Base-by-base conservation (phyloP, 2,888 invertebrate species). In the Stenodera caucasica region DNA sequence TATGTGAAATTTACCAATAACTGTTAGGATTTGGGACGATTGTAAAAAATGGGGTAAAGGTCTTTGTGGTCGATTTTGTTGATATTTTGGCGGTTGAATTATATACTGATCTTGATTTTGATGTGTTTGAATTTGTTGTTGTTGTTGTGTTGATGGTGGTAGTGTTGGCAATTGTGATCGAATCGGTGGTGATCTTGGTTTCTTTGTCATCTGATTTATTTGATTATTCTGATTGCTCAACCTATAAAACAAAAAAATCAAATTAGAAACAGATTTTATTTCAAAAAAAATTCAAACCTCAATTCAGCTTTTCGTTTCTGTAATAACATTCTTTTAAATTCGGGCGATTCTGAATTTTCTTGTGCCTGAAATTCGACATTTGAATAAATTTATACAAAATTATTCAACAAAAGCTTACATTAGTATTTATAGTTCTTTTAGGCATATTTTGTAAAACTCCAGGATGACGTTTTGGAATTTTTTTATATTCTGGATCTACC, bases 1-100 rank as follows among this genome's bases (percentile, higher is more conserved):
- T n/a, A n/a, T n/a, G n/a, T 33, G 9, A n/a, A n/a, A 40, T 63
- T 65, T 70, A 78, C 78, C 78, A 45, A 79, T 79, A 61, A 79
- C 78, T 64, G 77, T 71, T 59, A 78, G 75, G 52, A 79, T 78
- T 63, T 78, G 78, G 67, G 72, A 75, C 7, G 77, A 75, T 53
- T 75, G 75, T 37, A 78, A 72, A 57, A 74, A 78, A 8, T 74
- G 55, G 3, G 78, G 78, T 53, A 78, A 64, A 9, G 77, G 74
- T 54, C 70, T 60, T 45, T 72, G 74, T 40, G 45, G 45, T n/a
- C 45, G 21, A 45, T 45, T 45, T 23, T 45, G 45, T n/a, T 52
- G 57, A 2, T 66, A 60, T 54, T 64, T 72, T 1, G 73, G 72
- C 12, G 75, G 75, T 51, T 72, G 73, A 53, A 75, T 76, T n/a